Evolutionary conservation across 2,888 invertebrate genomes (phyloP), one percentile per base, ranked within the genome.

Genomic region (Gasteruption jaculator): DNA sequence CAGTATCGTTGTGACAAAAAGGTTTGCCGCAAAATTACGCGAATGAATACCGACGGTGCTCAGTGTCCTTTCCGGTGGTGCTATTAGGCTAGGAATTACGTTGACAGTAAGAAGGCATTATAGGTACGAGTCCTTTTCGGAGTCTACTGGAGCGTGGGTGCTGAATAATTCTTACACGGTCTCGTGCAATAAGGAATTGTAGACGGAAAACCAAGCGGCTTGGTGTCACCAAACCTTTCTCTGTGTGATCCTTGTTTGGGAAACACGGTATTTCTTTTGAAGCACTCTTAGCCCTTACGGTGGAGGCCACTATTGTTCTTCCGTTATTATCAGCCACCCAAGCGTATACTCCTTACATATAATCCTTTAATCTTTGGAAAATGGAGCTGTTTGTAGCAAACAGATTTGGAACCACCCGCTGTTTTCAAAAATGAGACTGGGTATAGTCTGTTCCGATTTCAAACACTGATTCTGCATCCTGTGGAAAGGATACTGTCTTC

Each of bases 301-400:
- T n/a, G 36, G 37, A 46, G 18, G 8, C 14, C 27, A 11, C 38
- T 54, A 63, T 67, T 68, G 67, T 68, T 66, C 67, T 65, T 61
- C 57, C 56, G 56, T 66, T 61, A 66, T 66, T 61, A 52, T 45
- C 50, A 49, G 50, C 52, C 52, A 60, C 42, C 60, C 57, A 54
- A 54, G 61, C 66, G 61, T 64, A 50, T 58, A 60, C 53, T 60
- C 54, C 59, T 61, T 61, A 59, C 62, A 59, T 55, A 58, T 65
- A 67, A 68, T 67, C 67, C 65, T 59, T 58, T 65, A 67, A 67
- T 68, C 68, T 58, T 38, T 41, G 38, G 47, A 65, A 67, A 65
- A 67, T 61, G 57, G 65, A 66, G 64, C 62, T 62, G 65, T 63
- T 68, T 64, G 62, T 60, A 56, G 57, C 60, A 64, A 64, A 63